Evolutionary conservation across 2,888 invertebrate species (phyloP).

Genomic region (Ctena decussata): DNA sequence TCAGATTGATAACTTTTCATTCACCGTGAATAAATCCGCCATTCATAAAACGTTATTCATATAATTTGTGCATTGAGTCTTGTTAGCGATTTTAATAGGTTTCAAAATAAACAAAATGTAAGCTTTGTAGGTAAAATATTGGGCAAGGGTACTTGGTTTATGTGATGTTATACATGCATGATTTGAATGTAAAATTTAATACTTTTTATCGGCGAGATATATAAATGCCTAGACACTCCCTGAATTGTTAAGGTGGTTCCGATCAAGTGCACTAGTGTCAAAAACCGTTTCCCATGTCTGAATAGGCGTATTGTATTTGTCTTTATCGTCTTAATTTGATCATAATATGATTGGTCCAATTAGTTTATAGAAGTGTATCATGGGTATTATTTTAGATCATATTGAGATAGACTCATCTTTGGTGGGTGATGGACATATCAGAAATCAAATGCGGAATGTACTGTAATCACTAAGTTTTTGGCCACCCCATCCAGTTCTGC

Average conservation of each 20-base stretch:
- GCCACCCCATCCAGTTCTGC: too few relatives aligned
- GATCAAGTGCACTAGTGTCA: constrained; percentile 5
- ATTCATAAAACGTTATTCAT: neutral
- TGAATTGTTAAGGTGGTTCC: neutral
- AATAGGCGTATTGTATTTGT: neutral
- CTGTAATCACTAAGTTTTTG: too few relatives aligned
- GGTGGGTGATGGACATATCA: too few relatives aligned
- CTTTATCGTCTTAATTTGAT: constrained; percentile 1
- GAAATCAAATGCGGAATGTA: too few relatives aligned
- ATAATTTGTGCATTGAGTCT: constrained; percentile 6
- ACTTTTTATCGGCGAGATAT: constrained; percentile 19
- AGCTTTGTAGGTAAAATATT: constrained; percentile 33
- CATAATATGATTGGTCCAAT: neutral
- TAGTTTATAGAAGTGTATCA: neutral
- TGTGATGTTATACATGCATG: constrained; percentile 8
- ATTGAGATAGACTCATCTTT: neutral
- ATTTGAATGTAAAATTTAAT: constrained; percentile 40
- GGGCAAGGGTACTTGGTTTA: constrained; percentile 8
- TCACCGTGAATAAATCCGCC: neutral
- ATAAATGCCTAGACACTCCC: neutral
- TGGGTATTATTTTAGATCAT: neutral
- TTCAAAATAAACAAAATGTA: constrained; percentile 23
- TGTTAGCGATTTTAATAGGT: neutral
- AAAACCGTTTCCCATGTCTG: constrained; percentile 2
- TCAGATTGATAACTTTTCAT: neutral